A percentile compares a stretch with the other conserved stretches of the same genome.
phyloP scores from a whole-genome alignment of 2,797 vertebrate genomes.

The Takifugu rubripes region DNA sequence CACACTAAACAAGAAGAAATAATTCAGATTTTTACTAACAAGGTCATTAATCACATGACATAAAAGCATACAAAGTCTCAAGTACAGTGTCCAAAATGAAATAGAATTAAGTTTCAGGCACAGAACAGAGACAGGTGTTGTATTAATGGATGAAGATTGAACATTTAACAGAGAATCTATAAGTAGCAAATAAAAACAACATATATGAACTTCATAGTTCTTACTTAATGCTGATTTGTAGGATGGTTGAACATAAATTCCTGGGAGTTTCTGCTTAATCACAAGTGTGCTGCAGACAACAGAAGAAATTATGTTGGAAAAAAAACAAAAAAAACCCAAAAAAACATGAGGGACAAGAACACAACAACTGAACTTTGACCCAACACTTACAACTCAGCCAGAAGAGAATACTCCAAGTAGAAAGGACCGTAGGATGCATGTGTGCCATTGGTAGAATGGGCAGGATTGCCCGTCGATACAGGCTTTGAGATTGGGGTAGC shows the following conservation, averaged over 20 bases:
- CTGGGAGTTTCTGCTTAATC: constrained; percentile 96
- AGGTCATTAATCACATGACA: background rate
- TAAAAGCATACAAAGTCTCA: background rate
- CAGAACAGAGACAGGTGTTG: too few species aligned
- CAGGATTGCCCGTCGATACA: constrained; percentile 74
- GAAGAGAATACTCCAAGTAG: constrained; percentile 96
- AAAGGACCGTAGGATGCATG: constrained; percentile 97
- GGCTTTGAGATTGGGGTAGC: constrained; percentile 89
- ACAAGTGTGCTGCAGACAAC: constrained; percentile 85
- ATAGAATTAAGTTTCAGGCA: too few species aligned
- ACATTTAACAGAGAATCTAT: background rate
- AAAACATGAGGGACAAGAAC: background rate
- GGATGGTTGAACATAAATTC: constrained; percentile 97
- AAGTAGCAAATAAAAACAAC: background rate
- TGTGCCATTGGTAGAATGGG: constrained; percentile 89
- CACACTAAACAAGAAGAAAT: constrained; percentile 79
- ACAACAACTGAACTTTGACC: background rate
- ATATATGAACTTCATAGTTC: constrained; percentile 34
- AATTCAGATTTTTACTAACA: background rate
- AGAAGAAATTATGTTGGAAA: constrained; percentile 10
- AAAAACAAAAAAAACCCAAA: background rate
- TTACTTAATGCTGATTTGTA: constrained; percentile 96
- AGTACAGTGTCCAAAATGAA: too few species aligned
- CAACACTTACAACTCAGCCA: constrained; percentile 93
- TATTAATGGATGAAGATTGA: background rate